Percentiles rank a stretch among this genome's conserved stretches.
Conservation (phyloP, 2,797 vertebrate genomes). For the Dallia pectoralis region DNA sequence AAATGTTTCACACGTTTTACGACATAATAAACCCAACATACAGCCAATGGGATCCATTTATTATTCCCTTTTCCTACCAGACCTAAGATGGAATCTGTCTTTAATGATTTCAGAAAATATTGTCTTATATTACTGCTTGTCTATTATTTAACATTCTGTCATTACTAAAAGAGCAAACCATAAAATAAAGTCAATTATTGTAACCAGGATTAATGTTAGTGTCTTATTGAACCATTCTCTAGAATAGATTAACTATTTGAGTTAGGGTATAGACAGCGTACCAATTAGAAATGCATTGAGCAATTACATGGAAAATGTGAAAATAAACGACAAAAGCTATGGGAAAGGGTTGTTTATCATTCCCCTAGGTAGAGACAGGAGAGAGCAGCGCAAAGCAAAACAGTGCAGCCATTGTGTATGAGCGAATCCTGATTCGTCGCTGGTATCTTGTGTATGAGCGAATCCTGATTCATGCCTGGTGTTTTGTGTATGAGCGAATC, state of each 20-base stretch:
- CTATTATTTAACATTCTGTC: constrained; percentile 44
- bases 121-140: constrained; percentile 17
- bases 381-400: constrained; percentile 51
- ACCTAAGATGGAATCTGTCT: constrained; percentile 36
- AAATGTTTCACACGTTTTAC: constrained; percentile 65
- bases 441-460: constrained; percentile 61
- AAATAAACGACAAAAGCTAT: constrained; percentile 44
- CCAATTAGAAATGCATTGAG: constrained; percentile 52
- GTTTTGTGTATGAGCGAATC: neutral
- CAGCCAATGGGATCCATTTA: constrained; percentile 22
- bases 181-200: constrained; percentile 32
- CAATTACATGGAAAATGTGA: constrained; percentile 46
- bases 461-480: neutral
- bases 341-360: constrained; percentile 34
- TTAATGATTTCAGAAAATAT: constrained; percentile 23
- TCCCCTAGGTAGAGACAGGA: constrained; percentile 30
- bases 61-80: constrained; percentile 10
- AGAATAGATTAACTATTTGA: constrained; percentile 38
- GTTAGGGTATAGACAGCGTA: constrained; percentile 50
- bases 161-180: constrained; percentile 33
- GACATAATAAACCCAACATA: constrained; percentile 29
- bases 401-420: constrained; percentile 36
- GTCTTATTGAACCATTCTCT: constrained; percentile 27
- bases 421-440: constrained; percentile 16
- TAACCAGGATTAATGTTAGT: constrained; percentile 43